phyloP scores from a whole-genome alignment of 2,113 vertebrate species.

The Strix uralensis region DNA sequence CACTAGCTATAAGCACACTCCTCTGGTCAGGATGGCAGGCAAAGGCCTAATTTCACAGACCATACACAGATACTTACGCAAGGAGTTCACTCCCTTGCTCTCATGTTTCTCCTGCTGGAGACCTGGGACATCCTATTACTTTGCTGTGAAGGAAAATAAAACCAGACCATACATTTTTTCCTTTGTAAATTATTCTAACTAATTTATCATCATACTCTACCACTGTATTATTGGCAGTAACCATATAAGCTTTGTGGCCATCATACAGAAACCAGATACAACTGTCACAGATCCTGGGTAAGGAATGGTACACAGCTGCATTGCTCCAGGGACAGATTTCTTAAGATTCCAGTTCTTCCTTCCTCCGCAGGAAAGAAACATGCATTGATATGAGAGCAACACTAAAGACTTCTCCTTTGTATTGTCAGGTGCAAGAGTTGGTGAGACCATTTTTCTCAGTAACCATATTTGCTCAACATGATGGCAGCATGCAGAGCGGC shows the following conservation, averaged over 20 bases:
- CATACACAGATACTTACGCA: fast-evolving
- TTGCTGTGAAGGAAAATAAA: background rate
- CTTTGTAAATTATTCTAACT: background rate
- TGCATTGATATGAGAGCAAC: background rate
- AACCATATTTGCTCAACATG: background rate
- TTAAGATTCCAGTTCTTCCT: background rate
- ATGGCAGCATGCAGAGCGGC: background rate
- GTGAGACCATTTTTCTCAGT: background rate
- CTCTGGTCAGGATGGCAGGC: background rate
- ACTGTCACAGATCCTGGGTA: background rate
- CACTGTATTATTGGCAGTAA: background rate
- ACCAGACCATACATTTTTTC: background rate
- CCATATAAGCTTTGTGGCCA: background rate
- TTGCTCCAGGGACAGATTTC: background rate
- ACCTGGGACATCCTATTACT: background rate
- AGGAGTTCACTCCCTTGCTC: background rate
- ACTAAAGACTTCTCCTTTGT: background rate
- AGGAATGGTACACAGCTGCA: background rate
- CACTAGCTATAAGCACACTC: fast-evolving
- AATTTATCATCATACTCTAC: background rate
- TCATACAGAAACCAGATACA: background rate
- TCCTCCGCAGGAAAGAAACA: background rate
- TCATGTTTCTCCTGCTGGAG: background rate
- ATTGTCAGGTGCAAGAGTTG: background rate
- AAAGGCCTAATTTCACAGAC: background rate